phyloP scores from a whole-genome alignment of 2,888 invertebrate species.

The Trichopria drosophilae region DNA sequence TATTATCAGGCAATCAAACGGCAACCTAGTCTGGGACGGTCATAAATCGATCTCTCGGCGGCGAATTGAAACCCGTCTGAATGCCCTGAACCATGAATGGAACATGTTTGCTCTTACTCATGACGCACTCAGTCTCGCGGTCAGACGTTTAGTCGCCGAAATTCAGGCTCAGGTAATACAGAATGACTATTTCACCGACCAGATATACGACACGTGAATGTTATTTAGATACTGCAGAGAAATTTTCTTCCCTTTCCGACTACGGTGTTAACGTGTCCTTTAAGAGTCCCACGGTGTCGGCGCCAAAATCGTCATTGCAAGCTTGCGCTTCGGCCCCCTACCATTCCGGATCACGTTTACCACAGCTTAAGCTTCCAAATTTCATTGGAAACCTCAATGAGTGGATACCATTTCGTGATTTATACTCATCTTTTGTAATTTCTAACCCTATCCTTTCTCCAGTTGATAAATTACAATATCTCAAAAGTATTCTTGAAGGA shows the following conservation, averaged over 20 bases:
- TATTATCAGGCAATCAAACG: too few relatives aligned
- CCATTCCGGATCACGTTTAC: neutral
- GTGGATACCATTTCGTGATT: conserved; percentile 14
- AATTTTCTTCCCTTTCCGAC: neutral
- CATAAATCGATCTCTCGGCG: too few relatives aligned
- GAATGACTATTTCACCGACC: neutral
- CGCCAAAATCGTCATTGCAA: too few relatives aligned
- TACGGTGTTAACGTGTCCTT: too few relatives aligned
- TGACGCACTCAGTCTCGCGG: neutral
- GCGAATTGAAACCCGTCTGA: neutral
- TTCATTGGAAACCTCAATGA: conserved; percentile 6
- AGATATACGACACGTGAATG: neutral
- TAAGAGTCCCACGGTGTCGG: too few relatives aligned
- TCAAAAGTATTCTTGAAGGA: conserved; percentile 20
- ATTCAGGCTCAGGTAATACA: neutral
- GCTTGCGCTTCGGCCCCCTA: too few relatives aligned
- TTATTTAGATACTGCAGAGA: neutral
- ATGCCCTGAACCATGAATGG: neutral
- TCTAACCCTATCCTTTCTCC: too few relatives aligned
- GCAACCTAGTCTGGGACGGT: too few relatives aligned
- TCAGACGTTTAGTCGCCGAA: neutral
- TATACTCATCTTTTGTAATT: conserved; percentile 11
- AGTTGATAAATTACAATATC: conserved; percentile 21
- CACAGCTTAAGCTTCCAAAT: conserved; percentile 2
- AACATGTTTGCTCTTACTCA: neutral